Base-by-base conservation (phyloP, 2,797 vertebrate genomes). In the Bufotes viridis region DNA sequence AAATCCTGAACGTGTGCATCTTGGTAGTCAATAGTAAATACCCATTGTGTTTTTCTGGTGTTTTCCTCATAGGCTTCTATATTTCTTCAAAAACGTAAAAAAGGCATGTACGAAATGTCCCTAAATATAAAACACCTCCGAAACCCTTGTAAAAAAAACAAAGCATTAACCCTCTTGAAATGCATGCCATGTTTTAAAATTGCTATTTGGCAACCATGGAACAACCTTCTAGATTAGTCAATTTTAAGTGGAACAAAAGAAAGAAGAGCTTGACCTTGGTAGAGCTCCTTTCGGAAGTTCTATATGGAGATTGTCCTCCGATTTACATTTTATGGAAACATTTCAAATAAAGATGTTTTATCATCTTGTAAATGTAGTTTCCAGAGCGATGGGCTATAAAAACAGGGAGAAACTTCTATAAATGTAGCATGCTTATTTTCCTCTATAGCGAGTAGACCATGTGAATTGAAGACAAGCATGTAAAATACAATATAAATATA, bases 351-450 rank as follows among this genome's bases (percentile, higher is more conserved):
- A 78, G 55, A 55, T 78, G 22, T 24, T 78, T 78, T 78, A 55
- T 55, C 55, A 24, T 78, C 75, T 78, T 78, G 75, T 78, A 78
- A 78, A 78, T 53, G 51, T 55, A n/a, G 49, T 78, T 78, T 55
- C 49, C 49, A 53, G 75, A 24, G 82, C 51, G 72, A 34, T 67
- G 22, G 74, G 74, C 75, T 51, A 78, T 78, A 55, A 78, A 53
- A 78, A 55, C 24, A 15, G 20, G 18, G 20, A 75, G 74, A 55
- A 55, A 55, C 75, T 60, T 9, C 55, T 11, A 15, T 49, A n/a
- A 75, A 51, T 75, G 42, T 51, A 51, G n/a, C 18, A 51, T 49
- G 17, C 9, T 51, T 75, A 22, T 49, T 74, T 74, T 49, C 49
- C 2, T 74, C 2, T 20, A 11, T 75, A n/a, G 20, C 7, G 20